These are phyloP conservation scores for Bacillus rossius DNA, from an alignment of 1,140 invertebrate genomes.

Conservation along the genomic window DNA sequence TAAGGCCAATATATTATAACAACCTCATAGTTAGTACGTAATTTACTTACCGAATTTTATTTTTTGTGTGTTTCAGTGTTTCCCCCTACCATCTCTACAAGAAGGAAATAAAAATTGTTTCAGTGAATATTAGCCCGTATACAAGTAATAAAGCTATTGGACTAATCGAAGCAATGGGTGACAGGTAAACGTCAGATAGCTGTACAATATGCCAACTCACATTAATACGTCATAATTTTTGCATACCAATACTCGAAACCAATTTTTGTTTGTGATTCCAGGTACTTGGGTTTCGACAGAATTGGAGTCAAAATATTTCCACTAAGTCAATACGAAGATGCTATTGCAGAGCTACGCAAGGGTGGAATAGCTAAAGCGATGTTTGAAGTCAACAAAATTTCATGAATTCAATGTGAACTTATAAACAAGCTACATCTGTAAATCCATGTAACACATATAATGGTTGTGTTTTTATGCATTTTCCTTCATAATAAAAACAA, in stretches of 20 bases:
- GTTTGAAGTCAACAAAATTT: conserved; percentile 44
- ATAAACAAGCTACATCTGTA: too few species aligned
- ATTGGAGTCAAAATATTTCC: conserved; percentile 55
- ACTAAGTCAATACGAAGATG: conserved; percentile 52
- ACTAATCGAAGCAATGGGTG: conserved; percentile 54
- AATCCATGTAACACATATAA: too few species aligned
- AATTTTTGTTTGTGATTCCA: conserved; percentile 30
- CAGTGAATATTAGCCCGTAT: conserved; percentile 60
- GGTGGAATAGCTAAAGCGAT: conserved; percentile 58
- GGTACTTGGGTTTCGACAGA: conserved; percentile 56
- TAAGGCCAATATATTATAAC: too few species aligned
- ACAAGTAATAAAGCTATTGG: conserved; percentile 55
- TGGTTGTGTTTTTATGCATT: too few species aligned
- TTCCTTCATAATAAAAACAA: too few species aligned
- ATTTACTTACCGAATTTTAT: too few species aligned
- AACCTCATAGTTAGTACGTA: too few species aligned
- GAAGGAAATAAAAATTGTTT: conserved; percentile 57
- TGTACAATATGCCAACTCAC: too few species aligned
- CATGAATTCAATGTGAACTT: too few species aligned
- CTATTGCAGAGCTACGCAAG: conserved; percentile 49
- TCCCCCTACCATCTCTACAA: conserved; percentile 53
- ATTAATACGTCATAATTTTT: too few species aligned
- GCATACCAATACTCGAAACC: too few species aligned
- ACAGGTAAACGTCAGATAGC: conserved; percentile 37
- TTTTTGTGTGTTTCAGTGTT: conserved; percentile 43